Base-by-base conservation (phyloP, 2,113 vertebrate genomes). In the Phalacrocorax pelagicus region DNA sequence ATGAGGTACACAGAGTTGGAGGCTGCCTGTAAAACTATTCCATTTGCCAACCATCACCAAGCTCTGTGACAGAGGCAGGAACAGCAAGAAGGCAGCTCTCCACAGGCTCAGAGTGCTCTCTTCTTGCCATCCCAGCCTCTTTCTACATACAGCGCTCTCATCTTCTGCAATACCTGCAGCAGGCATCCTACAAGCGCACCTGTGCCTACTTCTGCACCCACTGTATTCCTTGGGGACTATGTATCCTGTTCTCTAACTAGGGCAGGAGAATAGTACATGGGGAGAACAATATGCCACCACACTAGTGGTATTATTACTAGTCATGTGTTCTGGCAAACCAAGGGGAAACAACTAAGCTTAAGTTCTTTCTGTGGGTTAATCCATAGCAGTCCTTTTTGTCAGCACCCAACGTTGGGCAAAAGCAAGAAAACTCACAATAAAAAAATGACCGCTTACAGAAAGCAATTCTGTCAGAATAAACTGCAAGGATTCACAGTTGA, bases 201-300 rank as follows among this genome's bases (percentile, higher is more conserved):
- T 44, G n/a, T 3, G 1, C n/a, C 12, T 47, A 6, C 44, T 47
- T 44, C 62, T 36, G n/a, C 16, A 22, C 15, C 30, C 2, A 1
- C 44, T 29, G 26, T 16, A 12, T 51, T 52, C 70, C 70, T 70
- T 5, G 38, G 77, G 44, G 36, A 27, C 44, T 52, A 14, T 0
- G 7, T 7, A 67, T 40, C 36, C 75, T 29, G 51, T 47, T 70
- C 34, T 42, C 26, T 54, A 70, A 54, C 36, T 44, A 55, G 46
- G 40, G 19, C 36, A 57, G 42, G 74, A 81, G 62, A 24, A 61
- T 49, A 46, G 44, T 18, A 46, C 46, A 63, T 8, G 34, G 29
- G n/a, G 58, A 69, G 36, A 80, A 57, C 30, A 52, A 46, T 11
- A 30, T 12, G 46, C 30, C 47, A 36, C 27, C 73, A 38, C 15